Percentiles rank a stretch among this genome's conserved stretches.
Evolutionary conservation across 2,113 vertebrate species (phyloP).

Genomic region (Taurulus bubalis): DNA sequence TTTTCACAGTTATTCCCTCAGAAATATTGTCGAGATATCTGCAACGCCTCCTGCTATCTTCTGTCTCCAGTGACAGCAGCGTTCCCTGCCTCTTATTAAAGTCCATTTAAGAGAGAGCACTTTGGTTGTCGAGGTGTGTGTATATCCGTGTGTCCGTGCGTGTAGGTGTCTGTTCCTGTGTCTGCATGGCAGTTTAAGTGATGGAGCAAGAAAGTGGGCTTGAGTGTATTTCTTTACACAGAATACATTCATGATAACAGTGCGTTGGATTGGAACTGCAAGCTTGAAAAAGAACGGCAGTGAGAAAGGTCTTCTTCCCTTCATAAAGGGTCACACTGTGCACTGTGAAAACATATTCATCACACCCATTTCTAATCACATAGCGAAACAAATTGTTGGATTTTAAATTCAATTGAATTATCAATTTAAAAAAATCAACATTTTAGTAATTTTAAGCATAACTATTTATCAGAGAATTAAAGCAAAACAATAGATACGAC

Average conservation of each 20-base stretch:
- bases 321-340: conserved; percentile 35
- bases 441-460: conserved; percentile 9
- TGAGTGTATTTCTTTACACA: conserved; percentile 70
- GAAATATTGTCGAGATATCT: conserved; percentile 77
- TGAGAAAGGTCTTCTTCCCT: conserved; percentile 37
- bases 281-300: conserved; percentile 65
- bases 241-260: conserved; percentile 83
- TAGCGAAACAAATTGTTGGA: conserved; percentile 2
- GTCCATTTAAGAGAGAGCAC: conserved; percentile 86
- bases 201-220: conserved; percentile 56
- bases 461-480: conserved; percentile 22
- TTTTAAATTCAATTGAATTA: conserved; percentile 25
- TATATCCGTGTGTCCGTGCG: conserved; percentile 49
- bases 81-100: conserved; percentile 77
- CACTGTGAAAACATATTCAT: conserved; percentile 38
- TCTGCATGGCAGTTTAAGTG: conserved; percentile 67
- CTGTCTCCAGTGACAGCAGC: conserved; percentile 72
- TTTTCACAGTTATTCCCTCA: conserved; percentile 80
- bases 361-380: conserved; percentile 36
- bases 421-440: conserved; percentile 18
- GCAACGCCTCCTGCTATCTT: conserved; percentile 68
- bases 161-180: conserved; percentile 53
- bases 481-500: conserved; percentile 27
- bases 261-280: conserved; percentile 58
- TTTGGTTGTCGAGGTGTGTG: conserved; percentile 85